Evolutionary conservation across 2,113 vertebrate genomes (phyloP), one percentile per base, ranked within the genome.

Genomic region (Phylloscopus trochiloides): DNA sequence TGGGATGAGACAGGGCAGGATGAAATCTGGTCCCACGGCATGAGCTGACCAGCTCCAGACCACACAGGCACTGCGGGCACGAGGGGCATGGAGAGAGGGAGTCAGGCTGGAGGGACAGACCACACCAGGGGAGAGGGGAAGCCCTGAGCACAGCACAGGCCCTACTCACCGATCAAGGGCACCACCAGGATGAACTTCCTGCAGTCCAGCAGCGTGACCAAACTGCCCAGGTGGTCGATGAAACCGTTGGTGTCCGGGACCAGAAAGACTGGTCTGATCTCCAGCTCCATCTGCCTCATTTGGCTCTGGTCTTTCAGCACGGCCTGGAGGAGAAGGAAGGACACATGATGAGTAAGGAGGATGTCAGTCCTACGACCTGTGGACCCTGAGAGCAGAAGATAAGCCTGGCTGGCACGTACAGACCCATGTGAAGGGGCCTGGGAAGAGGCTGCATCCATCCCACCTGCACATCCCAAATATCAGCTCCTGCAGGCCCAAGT

Each of bases 171-270:
- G 1, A 99, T 99, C 58, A 99, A 98, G 34, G 99, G 99, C 87
- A 99, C 99, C 96, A 99, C 99, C 94, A 99, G 97, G 95, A 99
- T 99, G 97, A 99, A 99, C 20, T 98, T 98, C 96, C 99, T 98
- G 96, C 98, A 99, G 58, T 98, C 97, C 93, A 99, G 96, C 32
- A 99, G 98, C 7, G 90, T 98, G 68, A 94, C 96, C 94, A 99
- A 97, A 78, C 99, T 99, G 45, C 97, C 96, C 86, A 99, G 98
- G 96, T 99, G 99, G 97, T 99, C 99, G 40, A 99, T 99, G 98
- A 99, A 99, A 75, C 99, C 99, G 6, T 99, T 99, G 93, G 99
- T 99, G 95, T 99, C 99, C 6, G 99, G 99, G 32, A 99, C 98
- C 52, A 99, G 97, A 97, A 99, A 99, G 70, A 99, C 97, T 17